Base-by-base conservation (phyloP, 1,140 invertebrate species). In the Octopus bimaculoides region DNA sequence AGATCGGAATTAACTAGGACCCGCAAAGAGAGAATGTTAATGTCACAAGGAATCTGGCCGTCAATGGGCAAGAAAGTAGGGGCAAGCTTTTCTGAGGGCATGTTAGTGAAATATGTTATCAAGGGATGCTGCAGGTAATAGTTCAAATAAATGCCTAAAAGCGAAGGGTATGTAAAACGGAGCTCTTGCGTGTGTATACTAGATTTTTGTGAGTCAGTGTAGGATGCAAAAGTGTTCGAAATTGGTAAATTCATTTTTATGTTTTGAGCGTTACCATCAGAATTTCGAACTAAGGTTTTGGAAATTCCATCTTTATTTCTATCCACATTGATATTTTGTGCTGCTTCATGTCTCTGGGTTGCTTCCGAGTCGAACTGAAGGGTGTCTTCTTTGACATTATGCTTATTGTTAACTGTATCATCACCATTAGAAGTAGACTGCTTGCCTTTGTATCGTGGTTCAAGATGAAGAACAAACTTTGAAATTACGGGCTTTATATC, bases 401-500 rank as follows among this genome's bases (percentile, higher is more conserved):
- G 26, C 26, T 3, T 41, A 41, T 41, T 41, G 26, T 41, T 41
- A 41, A 41, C 26, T 41, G 26, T 41, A 41, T 41, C 26, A 41
- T 41, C 26, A 41, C 3, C 26, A 41, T 41, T 41, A 41, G 26
- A 41, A 2, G 26, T 41, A 41, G 3, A 41, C 26, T 41, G 26
- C 26, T 41, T 41, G 26, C 26, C 26, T 41, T 41, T 41, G 26
- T 41, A 41, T 81, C 81, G 81, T 26, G 80, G 80, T 78, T 88
- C 87, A 9, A 87, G 53, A 55, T 87, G 81, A 52, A 88, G 76
- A 74, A 88, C 71, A 78, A 87, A 88, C 10, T 84, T 81, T 61
- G 78, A 85, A 20, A 82, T 82, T 4, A 84, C 83, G 4, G 82
- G 79, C 81, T 89, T 88, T 89, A 98, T 98, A 89, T 99, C 97